Evolutionary conservation across 2,888 invertebrate species (phyloP).

Genomic region (Holacanthella duospinosa): DNA sequence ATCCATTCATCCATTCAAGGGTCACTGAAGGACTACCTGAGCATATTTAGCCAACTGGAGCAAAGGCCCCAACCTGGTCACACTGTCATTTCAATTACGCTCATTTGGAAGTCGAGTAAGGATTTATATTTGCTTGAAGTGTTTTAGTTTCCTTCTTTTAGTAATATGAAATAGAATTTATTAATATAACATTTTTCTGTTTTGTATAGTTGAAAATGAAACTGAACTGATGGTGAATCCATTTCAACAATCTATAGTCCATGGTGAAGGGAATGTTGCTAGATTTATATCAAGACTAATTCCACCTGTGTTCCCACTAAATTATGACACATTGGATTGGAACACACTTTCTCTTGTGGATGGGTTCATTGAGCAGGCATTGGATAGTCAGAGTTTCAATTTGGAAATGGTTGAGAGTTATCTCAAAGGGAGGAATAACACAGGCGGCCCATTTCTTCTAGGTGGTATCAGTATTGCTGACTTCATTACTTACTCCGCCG

Average conservation of each 20-base stretch:
- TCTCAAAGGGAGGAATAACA: constrained; percentile 1
- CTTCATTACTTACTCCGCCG: constrained; percentile 1
- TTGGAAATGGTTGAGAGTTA: constrained; percentile 4
- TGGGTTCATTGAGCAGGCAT: constrained; percentile 13
- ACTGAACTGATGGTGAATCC: constrained; percentile 18
- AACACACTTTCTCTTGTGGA: constrained; percentile 17
- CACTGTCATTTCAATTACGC: constrained; percentile 4
- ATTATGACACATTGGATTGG: constrained; percentile 18
- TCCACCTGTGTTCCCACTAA: constrained; percentile 7
- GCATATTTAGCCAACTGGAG: constrained; percentile 10
- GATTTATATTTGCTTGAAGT: too few species aligned
- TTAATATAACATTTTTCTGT: too few species aligned
- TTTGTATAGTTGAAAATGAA: constrained; percentile 10
- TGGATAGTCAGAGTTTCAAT: neutral
- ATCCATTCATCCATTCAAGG: constrained; percentile 14
- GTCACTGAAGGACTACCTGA: neutral
- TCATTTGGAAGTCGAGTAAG: constrained; percentile 20
- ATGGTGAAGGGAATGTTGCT: constrained; percentile 22
- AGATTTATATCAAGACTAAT: constrained; percentile 21
- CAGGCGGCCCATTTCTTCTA: constrained; percentile 1
- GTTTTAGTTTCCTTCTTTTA: neutral
- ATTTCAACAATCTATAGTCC: constrained; percentile 10
- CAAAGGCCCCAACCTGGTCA: too few species aligned
- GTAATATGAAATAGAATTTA: too few species aligned
- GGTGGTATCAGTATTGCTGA: constrained; percentile 7